Conservation (phyloP, 2,113 vertebrate genomes). For the Panthera tigris region DNA sequence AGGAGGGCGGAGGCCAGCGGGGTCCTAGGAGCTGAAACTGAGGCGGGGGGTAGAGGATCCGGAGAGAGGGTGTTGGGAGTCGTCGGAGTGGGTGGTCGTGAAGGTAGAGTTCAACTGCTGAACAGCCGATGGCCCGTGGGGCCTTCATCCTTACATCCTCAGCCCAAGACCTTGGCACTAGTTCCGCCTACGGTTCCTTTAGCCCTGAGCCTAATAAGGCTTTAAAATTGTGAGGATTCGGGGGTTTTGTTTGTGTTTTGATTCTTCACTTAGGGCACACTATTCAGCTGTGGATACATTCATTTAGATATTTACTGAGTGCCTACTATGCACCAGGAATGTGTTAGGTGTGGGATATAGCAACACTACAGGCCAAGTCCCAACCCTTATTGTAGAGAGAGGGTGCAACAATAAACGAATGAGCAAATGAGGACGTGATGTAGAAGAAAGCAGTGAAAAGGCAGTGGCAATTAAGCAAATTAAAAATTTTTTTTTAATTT, state of each 20-base stretch:
- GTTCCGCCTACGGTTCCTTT: background rate
- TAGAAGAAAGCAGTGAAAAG: constrained; percentile 27
- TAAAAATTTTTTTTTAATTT: background rate
- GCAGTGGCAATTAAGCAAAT: background rate
- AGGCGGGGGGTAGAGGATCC: too few species aligned
- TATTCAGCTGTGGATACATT: background rate
- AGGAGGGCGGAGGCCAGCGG: background rate
- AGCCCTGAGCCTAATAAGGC: background rate
- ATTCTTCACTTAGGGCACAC: background rate
- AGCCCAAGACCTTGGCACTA: background rate
- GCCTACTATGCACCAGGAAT: background rate
- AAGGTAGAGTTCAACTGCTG: background rate
- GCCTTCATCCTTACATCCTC: background rate
- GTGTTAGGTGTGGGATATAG: background rate
- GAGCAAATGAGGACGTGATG: background rate
- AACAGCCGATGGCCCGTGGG: accelerated
- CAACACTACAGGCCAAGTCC: background rate
- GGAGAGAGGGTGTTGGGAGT: background rate
- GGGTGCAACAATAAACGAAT: background rate
- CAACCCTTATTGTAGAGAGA: background rate
- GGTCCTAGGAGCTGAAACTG: background rate
- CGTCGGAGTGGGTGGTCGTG: background rate
- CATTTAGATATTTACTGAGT: background rate
- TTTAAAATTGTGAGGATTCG: background rate
- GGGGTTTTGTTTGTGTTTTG: background rate